Percentiles rank a stretch among this genome's conserved stretches.
phyloP scores from a whole-genome alignment of 2,888 invertebrate species.

The Tigriopus californicus region DNA sequence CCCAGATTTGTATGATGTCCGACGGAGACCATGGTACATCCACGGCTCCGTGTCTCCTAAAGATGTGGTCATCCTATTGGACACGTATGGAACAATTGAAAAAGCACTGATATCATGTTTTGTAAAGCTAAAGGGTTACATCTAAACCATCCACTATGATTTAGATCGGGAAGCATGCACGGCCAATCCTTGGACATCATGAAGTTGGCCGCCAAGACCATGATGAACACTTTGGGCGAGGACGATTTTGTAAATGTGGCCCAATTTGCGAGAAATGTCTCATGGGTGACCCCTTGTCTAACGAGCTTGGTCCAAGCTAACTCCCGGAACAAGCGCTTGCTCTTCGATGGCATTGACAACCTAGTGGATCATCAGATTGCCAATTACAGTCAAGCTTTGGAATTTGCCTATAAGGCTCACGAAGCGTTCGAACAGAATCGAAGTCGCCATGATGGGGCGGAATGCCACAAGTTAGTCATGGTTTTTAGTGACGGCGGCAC shows the following conservation, averaged over 20 bases:
- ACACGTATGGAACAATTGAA: constrained; percentile 27
- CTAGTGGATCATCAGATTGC: constrained; percentile 29
- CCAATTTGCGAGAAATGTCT: constrained; percentile 25
- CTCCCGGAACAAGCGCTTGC: constrained; percentile 28
- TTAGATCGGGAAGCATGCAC: constrained; percentile 33
- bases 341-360: constrained; percentile 26
- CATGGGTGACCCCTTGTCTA: constrained; percentile 26
- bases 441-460: constrained; percentile 26
- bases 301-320: constrained; percentile 31
- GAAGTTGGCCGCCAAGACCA: constrained; percentile 31
- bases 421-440: constrained; percentile 21
- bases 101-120: no score
- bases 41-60: constrained; percentile 33
- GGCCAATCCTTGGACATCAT: constrained; percentile 33
- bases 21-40: constrained; percentile 31
- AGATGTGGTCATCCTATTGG: constrained; percentile 33
- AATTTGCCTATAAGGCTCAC: constrained; percentile 29
- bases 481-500: constrained; percentile 37
- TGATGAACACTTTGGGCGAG: constrained; percentile 32
- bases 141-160: neutral
- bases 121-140: no score
- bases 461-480: constrained; percentile 35
- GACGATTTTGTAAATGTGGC: constrained; percentile 34
- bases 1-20: constrained; percentile 30
- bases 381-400: constrained; percentile 27